Percentiles rank a stretch among this genome's conserved stretches.
phyloP scores from a whole-genome alignment of 2,797 vertebrate species.

The Acrocephalus scirpaceus region DNA sequence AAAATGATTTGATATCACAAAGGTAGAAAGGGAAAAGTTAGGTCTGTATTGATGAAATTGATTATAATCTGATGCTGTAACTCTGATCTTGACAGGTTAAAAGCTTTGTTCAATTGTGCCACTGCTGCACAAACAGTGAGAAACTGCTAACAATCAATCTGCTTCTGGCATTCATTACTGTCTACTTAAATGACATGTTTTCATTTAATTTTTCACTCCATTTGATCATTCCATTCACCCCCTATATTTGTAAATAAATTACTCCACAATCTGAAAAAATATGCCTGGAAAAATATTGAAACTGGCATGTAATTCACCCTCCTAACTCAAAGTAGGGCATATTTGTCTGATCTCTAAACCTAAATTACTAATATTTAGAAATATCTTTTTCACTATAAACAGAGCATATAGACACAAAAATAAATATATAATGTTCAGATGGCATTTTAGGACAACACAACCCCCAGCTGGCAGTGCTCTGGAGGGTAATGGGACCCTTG shows the following conservation, averaged over 20 bases:
- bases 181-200: conserved; percentile 7
- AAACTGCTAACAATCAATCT: conserved; percentile 27
- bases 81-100: conserved; percentile 12
- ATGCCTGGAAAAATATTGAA: background rate
- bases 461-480: background rate
- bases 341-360: background rate
- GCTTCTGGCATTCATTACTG: background rate
- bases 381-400: background rate
- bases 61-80: background rate
- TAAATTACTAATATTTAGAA: background rate
- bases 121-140: background rate
- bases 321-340: background rate
- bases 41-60: background rate
- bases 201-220: background rate
- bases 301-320: background rate
- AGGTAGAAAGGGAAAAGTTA: background rate
- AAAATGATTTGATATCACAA: background rate
- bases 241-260: background rate
- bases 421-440: background rate
- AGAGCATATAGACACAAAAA: background rate
- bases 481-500: background rate
- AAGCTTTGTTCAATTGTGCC: background rate
- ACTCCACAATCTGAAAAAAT: background rate
- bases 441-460: background rate
- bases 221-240: background rate